Evolutionary conservation across 2,113 vertebrate genomes (phyloP), one percentile per base, ranked within the genome.

Genomic region (Herpetotheres cachinnans): DNA sequence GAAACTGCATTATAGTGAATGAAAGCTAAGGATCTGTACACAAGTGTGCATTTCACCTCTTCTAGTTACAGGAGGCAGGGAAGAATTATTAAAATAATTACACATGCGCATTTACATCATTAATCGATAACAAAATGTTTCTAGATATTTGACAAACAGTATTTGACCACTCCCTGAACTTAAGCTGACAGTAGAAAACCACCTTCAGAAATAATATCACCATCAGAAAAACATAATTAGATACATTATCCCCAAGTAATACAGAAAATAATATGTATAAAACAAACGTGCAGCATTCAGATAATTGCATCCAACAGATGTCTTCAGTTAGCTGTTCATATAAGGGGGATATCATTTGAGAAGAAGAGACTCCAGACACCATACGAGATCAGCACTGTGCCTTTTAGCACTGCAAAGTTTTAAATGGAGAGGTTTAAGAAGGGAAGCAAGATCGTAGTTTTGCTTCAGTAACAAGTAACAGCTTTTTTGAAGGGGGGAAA

Each of bases 301-400:
- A 73, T 74, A 95, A 91, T 87, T 94, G 36, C 66, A 58, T 66
- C 62, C 44, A 82, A 73, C 89, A 94, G 78, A 86, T 91, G 84
- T 73, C 59, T 95, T 76, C 67, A 56, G 82, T 94, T 95, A 90
- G 58, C 46, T 90, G 66, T 30, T 91, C 38, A 25, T 25, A 11
- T 34, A 67, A 66, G 54, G 40, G 74, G 46, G 32, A 16, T 47
- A 87, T 82, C 22, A 16, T 47, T 58, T 65, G 77, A 86, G 82
- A 82, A 66, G 76, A 80, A 74, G 86, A 56, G 62, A 34, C 42
- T 79, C 50, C 59, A 62, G 47, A 25, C 34, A 13, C 65, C 36
- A 14, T 4, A 69, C 13, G 24, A 49, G 73, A 61, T 89, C 49
- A 67, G 54, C n/a, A 30, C 16, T 54, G 49, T 77, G 59, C 69